Percentiles rank a stretch among this genome's conserved stretches.
Conservation (phyloP, 2,888 invertebrate species). For the Ceramica pisi region DNA sequence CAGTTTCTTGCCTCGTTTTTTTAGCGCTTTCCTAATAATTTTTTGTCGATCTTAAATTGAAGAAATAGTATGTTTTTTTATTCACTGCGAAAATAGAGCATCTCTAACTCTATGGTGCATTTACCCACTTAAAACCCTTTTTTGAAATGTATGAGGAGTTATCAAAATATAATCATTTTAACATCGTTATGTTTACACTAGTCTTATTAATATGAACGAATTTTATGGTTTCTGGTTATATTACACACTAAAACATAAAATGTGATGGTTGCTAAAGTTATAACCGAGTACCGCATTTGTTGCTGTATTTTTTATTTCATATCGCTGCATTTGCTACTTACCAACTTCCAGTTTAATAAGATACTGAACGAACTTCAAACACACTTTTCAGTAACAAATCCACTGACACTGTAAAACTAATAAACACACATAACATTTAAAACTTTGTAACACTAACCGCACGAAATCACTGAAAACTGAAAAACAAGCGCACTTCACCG, state of each 20-base stretch:
- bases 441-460: slow-evolving; percentile 26
- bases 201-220: not conserved
- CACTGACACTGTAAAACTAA: slow-evolving; percentile 3
- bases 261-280: not conserved
- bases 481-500: slow-evolving; percentile 41
- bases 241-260: not conserved
- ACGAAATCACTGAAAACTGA: slow-evolving; percentile 49
- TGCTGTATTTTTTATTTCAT: not conserved
- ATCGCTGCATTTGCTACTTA: slow-evolving; percentile 20
- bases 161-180: not conserved
- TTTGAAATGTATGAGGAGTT: not conserved
- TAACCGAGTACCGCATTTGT: not conserved
- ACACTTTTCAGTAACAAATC: slow-evolving; percentile 20
- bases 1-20: not conserved
- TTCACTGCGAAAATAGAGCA: not conserved
- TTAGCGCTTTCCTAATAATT: not conserved
- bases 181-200: not conserved
- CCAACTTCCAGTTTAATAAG: slow-evolving; percentile 8
- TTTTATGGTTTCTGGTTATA: not conserved
- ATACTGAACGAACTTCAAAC: slow-evolving; percentile 15
- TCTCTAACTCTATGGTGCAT: not conserved
- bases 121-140: not conserved
- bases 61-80: not conserved
- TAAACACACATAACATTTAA: slow-evolving; percentile 24
- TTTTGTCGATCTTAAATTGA: not conserved